phyloP scores from a whole-genome alignment of 2,797 vertebrate genomes.

The Neosalanx taihuensis region DNA sequence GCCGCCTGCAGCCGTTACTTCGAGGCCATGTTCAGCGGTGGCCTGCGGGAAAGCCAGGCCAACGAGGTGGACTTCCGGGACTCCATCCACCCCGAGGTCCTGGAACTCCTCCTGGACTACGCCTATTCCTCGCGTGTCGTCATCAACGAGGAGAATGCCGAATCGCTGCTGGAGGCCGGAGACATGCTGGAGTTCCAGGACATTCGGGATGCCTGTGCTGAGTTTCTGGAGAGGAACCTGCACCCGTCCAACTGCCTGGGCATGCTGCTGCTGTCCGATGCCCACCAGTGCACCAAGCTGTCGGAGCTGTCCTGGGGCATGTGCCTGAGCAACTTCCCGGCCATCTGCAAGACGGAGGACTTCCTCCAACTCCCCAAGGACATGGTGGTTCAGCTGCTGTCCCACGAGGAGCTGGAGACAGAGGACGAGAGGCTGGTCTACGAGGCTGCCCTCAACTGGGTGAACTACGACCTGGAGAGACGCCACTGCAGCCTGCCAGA shows the following conservation, averaged over 20 bases:
- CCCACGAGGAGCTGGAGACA: slow-evolving; percentile 95
- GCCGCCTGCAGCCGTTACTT: slow-evolving; percentile 98
- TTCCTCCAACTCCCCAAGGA: slow-evolving; percentile 98
- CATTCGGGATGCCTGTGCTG: slow-evolving; percentile 95
- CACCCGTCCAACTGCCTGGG: slow-evolving; percentile 96
- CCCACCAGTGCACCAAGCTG: slow-evolving; percentile 94
- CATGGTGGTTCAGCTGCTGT: slow-evolving; percentile 92
- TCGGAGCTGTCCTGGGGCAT: slow-evolving; percentile 96
- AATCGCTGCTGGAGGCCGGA: slow-evolving; percentile 92
- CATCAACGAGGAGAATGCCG: slow-evolving; percentile 97
- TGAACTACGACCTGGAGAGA: slow-evolving; percentile 90
- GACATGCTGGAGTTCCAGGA: slow-evolving; percentile 99
- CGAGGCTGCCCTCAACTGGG: slow-evolving; percentile 94
- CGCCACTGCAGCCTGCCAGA: slow-evolving; percentile 88
- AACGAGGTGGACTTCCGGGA: slow-evolving; percentile 95
- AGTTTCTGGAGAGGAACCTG: slow-evolving; percentile 96
- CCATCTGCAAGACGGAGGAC: slow-evolving; percentile 95
- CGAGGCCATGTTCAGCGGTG: slow-evolving; percentile 98
- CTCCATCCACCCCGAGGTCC: slow-evolving; percentile 92
- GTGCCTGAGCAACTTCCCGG: slow-evolving; percentile 97
- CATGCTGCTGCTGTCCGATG: slow-evolving; percentile 93
- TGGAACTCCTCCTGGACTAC: slow-evolving; percentile 95
- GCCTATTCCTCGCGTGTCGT: slow-evolving; percentile 96
- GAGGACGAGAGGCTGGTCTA: slow-evolving; percentile 96
- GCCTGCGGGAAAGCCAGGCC: slow-evolving; percentile 93